Evolutionary conservation across 2,888 invertebrate genomes (phyloP).

Genomic region (Psococerastis gibbosa): DNA sequence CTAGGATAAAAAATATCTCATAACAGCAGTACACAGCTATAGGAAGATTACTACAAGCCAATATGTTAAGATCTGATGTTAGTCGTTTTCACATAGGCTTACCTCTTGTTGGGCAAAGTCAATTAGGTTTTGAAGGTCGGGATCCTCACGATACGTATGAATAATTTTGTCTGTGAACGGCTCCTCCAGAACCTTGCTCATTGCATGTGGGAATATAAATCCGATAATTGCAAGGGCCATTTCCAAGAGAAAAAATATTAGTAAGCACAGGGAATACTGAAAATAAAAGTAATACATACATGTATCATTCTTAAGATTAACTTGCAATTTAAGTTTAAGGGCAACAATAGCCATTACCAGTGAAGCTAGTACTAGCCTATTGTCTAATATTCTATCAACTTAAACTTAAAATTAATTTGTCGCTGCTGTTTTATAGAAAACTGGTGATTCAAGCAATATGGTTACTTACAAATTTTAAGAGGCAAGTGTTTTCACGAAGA

Average conservation of each 20-base stretch:
- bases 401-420: no score
- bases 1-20: no score
- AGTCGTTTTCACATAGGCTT: no score
- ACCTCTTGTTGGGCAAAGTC: constrained; percentile 90
- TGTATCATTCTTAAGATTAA: not conserved
- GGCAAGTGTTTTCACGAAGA: constrained; percentile 73
- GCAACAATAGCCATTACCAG: not conserved
- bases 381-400: no score
- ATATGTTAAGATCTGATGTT: no score
- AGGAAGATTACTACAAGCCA: no score
- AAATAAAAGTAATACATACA: constrained; percentile 22
- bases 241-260: constrained; percentile 76
- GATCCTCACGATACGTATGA: constrained; percentile 80
- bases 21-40: no score
- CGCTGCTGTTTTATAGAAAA: no score
- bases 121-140: constrained; percentile 82
- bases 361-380: no score
- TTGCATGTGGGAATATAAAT: constrained; percentile 80
- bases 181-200: constrained; percentile 66
- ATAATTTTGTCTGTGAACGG: constrained; percentile 83
- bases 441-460: not conserved
- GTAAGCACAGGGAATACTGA: constrained; percentile 75
- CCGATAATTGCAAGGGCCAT: constrained; percentile 83
- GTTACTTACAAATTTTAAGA: constrained; percentile 69
- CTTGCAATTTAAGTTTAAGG: not conserved